Evolutionary conservation across 2,797 vertebrate species (phyloP).

Genomic region (Sylvia borin): DNA sequence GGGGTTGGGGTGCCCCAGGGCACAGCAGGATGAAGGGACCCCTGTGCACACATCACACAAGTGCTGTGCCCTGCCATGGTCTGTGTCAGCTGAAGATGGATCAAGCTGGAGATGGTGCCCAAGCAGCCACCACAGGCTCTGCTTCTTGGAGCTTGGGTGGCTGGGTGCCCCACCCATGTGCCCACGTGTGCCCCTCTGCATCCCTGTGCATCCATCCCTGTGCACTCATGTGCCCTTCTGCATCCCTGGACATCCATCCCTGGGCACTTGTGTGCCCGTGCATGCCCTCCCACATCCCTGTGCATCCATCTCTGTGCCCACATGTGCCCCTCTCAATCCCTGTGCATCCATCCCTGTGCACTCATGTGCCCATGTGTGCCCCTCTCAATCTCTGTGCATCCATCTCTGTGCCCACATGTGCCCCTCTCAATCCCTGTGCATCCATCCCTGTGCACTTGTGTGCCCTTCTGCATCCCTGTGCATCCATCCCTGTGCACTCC

Average conservation of each 20-base stretch:
- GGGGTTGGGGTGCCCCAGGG: not conserved
- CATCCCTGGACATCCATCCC: no score
- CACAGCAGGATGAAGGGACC: rapidly evolving
- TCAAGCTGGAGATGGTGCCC: not conserved
- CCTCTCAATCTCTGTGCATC: not conserved
- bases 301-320: not conserved
- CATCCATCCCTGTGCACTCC: not conserved
- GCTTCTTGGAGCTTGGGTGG: rapidly evolving
- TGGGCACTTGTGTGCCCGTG: not conserved
- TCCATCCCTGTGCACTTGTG: no score
- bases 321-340: no score
- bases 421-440: no score
- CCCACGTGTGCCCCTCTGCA: no score
- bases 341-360: no score
- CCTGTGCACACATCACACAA: no score
- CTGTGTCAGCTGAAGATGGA: not conserved
- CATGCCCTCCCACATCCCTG: not conserved
- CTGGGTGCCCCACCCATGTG: not conserved
- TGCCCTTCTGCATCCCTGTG: not conserved
- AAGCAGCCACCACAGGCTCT: not conserved
- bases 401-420: no score
- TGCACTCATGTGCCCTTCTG: no score
- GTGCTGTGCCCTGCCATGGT: rapidly evolving
- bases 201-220: not conserved
- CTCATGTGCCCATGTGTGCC: not conserved